Base-by-base conservation (phyloP, 2,888 invertebrate species). In the Cheilosia vernalis region DNA sequence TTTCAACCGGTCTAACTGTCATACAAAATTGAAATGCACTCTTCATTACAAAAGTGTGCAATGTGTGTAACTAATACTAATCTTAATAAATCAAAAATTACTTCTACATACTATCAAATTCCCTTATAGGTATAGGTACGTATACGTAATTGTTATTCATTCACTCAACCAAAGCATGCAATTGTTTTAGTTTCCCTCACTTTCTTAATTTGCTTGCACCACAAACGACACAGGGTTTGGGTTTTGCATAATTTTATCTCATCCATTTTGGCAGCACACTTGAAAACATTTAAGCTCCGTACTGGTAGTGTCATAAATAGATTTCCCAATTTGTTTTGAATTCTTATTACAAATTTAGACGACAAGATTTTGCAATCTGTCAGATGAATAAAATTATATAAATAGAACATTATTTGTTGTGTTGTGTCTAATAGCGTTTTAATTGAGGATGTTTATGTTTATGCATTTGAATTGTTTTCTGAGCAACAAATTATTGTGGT, bases 271-370 rank as follows among this genome's bases (percentile, higher is more conserved):
- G 33, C 42, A 64, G 60, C 37, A 33, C 17, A 24, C 60, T 44
- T 33, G 13, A 27, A 53, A 73, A 63, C 30, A 13, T 76, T 56
- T 49, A 27, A 74, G 13, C 27, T 74, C 51, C 64, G 49, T 33
- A 19, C 44, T 47, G 19, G 15, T 21, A 49, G 19, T 19, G 17
- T 37, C 42, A 27, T 60, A 79, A 79, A 79, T 79, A 79, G 73
- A 60, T 37, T 72, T 78, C 56, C 51, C 7, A 44, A 51, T 21
- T 51, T 37, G 10, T 37, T 60, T 58, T n/a, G 30, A 53, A 13
- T 17, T 72, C 19, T 56, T 78, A 33, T 27, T 72, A 19, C 21
- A 9, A 40, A 40, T 40, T 51, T 72, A 51, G 58, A 51, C 27
- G 19, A 27, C 60, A 24, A 10, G 37, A 60, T 49, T 47, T 33